These are phyloP conservation scores for Nemurella pictetii DNA, from an alignment of 2,888 invertebrate genomes.

Conservation along the genomic window DNA sequence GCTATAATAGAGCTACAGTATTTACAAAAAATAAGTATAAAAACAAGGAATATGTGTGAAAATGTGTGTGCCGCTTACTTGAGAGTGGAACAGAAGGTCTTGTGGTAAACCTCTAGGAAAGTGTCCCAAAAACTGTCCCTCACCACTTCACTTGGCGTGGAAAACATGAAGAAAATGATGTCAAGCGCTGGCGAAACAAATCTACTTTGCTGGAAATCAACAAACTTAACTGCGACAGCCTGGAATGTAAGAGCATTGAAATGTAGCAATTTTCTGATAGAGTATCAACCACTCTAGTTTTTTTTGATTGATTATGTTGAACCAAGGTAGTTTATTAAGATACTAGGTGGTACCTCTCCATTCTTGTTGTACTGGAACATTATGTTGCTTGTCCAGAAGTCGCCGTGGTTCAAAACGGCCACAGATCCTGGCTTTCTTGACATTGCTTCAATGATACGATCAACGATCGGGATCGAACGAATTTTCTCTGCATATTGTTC, in stretches of 20 bases:
- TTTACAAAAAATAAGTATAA: too few species aligned
- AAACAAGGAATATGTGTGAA: too few species aligned
- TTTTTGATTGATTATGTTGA: too few species aligned
- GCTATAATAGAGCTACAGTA: too few species aligned
- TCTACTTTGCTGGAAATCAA: background rate
- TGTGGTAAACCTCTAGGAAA: background rate
- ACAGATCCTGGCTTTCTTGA: background rate
- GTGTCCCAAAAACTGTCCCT: background rate
- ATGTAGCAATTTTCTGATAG: too few species aligned
- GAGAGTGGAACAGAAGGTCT: background rate
- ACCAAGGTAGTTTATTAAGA: too few species aligned
- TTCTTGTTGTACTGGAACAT: constrained; percentile 19
- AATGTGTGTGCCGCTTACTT: too few species aligned
- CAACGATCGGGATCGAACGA: background rate
- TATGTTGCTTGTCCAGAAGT: constrained; percentile 18
- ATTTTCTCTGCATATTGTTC: background rate
- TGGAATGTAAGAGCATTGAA: background rate
- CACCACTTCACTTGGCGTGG: background rate
- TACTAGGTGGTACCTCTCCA: constrained; percentile 18
- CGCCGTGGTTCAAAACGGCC: constrained; percentile 9
- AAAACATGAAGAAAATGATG: constrained; percentile 7
- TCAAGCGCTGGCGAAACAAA: background rate
- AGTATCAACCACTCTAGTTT: too few species aligned
- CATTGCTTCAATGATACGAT: constrained; percentile 2
- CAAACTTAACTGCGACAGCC: background rate